A percentile compares a stretch with the other conserved stretches of the same genome.
Conservation (phyloP, 2,888 invertebrate genomes). For the Nysson spinosus region DNA sequence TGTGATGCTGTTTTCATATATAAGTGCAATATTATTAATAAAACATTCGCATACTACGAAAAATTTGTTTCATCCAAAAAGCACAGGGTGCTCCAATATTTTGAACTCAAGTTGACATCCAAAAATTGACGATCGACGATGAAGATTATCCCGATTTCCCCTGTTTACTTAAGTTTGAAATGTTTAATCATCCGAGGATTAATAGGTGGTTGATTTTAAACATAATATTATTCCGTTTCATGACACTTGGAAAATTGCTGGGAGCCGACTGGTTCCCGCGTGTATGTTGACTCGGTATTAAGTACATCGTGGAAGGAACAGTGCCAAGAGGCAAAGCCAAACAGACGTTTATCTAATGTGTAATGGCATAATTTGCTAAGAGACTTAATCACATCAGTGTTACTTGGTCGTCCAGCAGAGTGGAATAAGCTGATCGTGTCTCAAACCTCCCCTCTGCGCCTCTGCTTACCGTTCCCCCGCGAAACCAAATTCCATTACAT, state of each 20-base stretch:
- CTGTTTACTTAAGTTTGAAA: no score
- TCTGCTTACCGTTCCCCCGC: constrained; percentile 44
- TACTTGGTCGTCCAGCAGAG: constrained; percentile 69
- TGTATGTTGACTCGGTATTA: constrained; percentile 52
- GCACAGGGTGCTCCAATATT: no score
- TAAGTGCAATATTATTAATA: no score
- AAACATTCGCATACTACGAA: no score
- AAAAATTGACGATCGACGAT: no score
- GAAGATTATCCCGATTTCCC: no score
- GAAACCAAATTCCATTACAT: constrained; percentile 63
- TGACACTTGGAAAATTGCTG: background rate
- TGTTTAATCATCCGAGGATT: no score
- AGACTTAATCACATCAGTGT: constrained; percentile 74
- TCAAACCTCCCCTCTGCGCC: constrained; percentile 59
- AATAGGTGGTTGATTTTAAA: no score
- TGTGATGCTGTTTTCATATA: no score
- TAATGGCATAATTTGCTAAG: constrained; percentile 71
- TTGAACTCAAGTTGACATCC: no score
- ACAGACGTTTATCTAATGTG: constrained; percentile 64
- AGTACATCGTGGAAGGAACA: constrained; percentile 44
- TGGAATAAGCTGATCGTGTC: constrained; percentile 75
- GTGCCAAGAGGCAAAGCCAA: constrained; percentile 65
- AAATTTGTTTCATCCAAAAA: no score
- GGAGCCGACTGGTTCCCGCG: constrained; percentile 13
- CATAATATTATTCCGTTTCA: no score